Conservation (phyloP, 2,888 invertebrate species). For the Ferrisia virgata region DNA sequence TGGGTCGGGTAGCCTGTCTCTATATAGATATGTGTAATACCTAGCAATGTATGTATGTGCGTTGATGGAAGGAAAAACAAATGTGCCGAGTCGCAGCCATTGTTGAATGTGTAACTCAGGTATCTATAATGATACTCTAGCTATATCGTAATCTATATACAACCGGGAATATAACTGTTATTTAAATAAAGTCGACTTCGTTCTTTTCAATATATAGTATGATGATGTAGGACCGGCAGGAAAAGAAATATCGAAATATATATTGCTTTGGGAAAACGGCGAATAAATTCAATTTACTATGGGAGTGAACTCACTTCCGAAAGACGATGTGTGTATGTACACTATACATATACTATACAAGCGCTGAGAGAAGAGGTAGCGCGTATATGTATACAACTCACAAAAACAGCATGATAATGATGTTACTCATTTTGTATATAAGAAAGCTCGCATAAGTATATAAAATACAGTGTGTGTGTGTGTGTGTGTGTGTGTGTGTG, state of each 20-base stretch:
- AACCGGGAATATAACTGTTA: slow-evolving; percentile 43
- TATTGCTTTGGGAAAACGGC: slow-evolving; percentile 43
- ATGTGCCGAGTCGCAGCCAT: slow-evolving; percentile 31
- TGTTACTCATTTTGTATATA: slow-evolving; percentile 27
- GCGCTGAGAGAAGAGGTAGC: slow-evolving; percentile 17
- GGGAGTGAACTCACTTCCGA: slow-evolving; percentile 31
- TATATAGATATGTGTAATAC: neutral
- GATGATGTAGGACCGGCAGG: slow-evolving; percentile 29
- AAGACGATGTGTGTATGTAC: slow-evolving; percentile 16
- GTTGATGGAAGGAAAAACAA: slow-evolving; percentile 13
- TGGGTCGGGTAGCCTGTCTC: neutral
- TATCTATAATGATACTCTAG: slow-evolving; percentile 29
- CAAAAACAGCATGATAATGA: slow-evolving; percentile 36
- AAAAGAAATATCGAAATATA: slow-evolving; percentile 40
- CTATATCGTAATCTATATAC: slow-evolving; percentile 38
- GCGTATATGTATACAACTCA: slow-evolving; percentile 8
- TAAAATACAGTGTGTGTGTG: too few relatives aligned
- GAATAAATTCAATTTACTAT: slow-evolving; percentile 41
- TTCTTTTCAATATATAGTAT: slow-evolving; percentile 34
- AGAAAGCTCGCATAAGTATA: neutral
- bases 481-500: too few relatives aligned
- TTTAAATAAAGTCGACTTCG: slow-evolving; percentile 39
- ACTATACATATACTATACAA: too few relatives aligned
- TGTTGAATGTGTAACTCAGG: slow-evolving; percentile 37
- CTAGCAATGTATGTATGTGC: neutral